Evolutionary conservation across 2,113 vertebrate genomes (phyloP).

Genomic region (Rhinichthys klamathensis): DNA sequence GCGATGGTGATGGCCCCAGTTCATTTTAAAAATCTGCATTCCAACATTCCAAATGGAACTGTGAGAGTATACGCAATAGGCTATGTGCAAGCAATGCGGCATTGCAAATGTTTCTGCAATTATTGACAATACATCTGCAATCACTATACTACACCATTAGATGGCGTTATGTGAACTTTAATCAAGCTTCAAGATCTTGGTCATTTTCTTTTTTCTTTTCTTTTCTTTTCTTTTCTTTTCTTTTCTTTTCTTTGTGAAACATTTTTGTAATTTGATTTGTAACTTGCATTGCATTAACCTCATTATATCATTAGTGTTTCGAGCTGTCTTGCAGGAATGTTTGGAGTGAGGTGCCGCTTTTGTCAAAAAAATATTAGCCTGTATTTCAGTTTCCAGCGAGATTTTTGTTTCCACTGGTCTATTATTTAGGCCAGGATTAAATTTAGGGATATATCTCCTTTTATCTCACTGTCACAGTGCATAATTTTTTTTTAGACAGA

Average conservation of each 20-base stretch:
- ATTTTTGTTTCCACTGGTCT: not conserved
- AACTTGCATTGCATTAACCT: not conserved
- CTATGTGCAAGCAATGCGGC: not conserved
- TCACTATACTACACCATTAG: constrained; percentile 20
- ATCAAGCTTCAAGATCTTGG: not conserved
- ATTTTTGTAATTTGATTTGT: not conserved
- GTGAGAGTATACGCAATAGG: not conserved
- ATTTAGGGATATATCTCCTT: not conserved
- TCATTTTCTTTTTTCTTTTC: not conserved
- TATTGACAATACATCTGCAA: constrained; percentile 24
- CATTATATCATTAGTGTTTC: not conserved
- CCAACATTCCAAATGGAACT: not conserved
- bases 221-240: no score
- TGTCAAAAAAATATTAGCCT: not conserved
- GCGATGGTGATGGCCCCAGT: not conserved
- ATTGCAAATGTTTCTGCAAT: not conserved
- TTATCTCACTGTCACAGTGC: constrained; percentile 29
- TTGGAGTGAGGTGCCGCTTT: not conserved
- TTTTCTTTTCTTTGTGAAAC: not conserved
- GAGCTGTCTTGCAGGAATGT: not conserved
- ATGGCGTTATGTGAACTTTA: constrained; percentile 42
- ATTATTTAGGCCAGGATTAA: constrained; percentile 12
- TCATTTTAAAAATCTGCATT: not conserved
- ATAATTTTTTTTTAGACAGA: constrained; percentile 27
- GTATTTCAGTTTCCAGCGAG: not conserved